These are phyloP conservation scores for Scolopax bukidnonensis DNA, from an alignment of 2,797 vertebrate genomes.

Conservation along the genomic window DNA sequence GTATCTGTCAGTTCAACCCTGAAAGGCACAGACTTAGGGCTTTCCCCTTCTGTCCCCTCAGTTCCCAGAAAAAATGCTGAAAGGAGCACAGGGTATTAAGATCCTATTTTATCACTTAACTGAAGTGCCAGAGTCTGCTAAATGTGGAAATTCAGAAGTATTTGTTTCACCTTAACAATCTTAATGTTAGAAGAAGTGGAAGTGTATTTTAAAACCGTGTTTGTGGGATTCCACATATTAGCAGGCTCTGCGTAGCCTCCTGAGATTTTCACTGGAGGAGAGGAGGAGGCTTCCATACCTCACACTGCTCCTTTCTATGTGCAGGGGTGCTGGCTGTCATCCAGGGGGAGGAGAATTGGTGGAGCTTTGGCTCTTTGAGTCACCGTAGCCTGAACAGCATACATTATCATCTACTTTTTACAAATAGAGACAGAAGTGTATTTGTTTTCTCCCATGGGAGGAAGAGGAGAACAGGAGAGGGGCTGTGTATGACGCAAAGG, in stretches of 20 bases:
- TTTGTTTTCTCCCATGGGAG: neutral
- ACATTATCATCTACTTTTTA: neutral
- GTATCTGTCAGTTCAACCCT: neutral
- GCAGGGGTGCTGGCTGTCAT: neutral
- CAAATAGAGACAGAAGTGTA: neutral
- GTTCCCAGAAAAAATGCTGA: neutral
- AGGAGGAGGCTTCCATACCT: neutral
- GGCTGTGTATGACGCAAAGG: neutral
- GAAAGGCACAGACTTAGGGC: neutral
- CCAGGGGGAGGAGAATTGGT: neutral
- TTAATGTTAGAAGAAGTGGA: neutral
- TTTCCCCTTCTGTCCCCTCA: neutral
- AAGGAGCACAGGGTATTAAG: neutral
- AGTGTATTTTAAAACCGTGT: neutral
- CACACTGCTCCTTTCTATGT: accelerated
- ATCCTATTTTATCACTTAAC: neutral
- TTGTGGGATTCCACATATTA: neutral
- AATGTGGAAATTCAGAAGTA: neutral
- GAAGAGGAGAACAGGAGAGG: neutral
- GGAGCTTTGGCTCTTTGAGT: neutral
- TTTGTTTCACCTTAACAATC: neutral
- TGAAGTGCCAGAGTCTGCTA: neutral
- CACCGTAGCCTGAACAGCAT: neutral
- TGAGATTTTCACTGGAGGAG: neutral
- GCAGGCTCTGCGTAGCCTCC: neutral